Base-by-base conservation (phyloP, 2,797 vertebrate species). In the Micromesistius poutassou region DNA sequence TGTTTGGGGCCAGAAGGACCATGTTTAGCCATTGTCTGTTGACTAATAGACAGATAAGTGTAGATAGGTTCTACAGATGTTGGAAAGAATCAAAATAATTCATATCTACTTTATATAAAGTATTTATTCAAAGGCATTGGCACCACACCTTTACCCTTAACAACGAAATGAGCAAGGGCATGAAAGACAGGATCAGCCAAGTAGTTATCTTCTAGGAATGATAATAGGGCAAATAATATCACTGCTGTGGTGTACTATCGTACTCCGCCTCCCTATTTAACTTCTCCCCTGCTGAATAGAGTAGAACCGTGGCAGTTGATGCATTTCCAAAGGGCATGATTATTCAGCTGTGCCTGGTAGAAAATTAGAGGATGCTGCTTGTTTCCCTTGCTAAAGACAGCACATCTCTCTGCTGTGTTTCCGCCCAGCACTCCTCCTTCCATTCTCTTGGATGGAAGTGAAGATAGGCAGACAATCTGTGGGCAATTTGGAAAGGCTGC, bases 331-430 rank as follows among this genome's bases (percentile, higher is more conserved):
- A 86, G 84, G 79, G 79, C 87, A 81, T 83, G 86, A 80, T 84
- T 88, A 89, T 89, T 90, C 82, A 82, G 74, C 84, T 86, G 85
- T 83, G 31, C 80, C 80, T 82, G 75, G 78, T 77, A 46, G 80
- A 77, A 91, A 91, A 93, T 93, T 90, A 90, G 76, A 91, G 87
- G 87, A 84, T 91, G 77, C 77, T 78, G 36, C 77, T 81, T 30
- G 25, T 71, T 80, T 79, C 82, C 79, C 19, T 62, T 33, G 28
- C 38, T 71, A 25, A 73, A 50, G 46, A 74, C 72, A 30, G 16
- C 46, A 50, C 62, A 72, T 79, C 74, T 75, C 40, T 76, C 78
- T 22, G 40, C 66, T 75, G 25, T 28, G 40, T 36, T 62, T 66
- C 76, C 73, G 28, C 73, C 42, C 42, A 38, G 19, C 72, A 70